Conservation (phyloP, 2,113 vertebrate genomes). For the Cinclus mexicanus region DNA sequence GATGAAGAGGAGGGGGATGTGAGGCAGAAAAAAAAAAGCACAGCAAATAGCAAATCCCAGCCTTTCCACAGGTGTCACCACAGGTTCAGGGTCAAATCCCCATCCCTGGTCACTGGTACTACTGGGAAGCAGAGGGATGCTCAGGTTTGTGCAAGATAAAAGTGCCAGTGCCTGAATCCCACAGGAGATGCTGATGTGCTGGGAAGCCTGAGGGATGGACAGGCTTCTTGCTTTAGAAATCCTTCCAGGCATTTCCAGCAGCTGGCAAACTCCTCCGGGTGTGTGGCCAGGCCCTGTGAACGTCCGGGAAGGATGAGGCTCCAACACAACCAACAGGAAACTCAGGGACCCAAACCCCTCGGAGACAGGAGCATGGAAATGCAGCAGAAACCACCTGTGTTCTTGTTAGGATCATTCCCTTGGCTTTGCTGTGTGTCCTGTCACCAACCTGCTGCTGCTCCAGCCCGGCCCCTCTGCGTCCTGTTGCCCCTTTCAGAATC, state of each 20-base stretch:
- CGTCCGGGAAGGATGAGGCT: conserved; percentile 7
- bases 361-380: fast-evolving
- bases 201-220: neutral
- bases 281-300: neutral
- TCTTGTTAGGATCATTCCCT: fast-evolving
- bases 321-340: neutral
- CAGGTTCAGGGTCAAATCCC: fast-evolving
- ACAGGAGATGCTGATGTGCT: fast-evolving
- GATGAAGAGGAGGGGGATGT: neutral
- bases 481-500: neutral
- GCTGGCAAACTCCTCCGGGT: neutral
- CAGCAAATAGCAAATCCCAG: fast-evolving
- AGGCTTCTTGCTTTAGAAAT: neutral
- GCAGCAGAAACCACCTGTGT: neutral
- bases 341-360: neutral
- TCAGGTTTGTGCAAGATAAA: fast-evolving
- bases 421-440: fast-evolving
- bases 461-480: fast-evolving
- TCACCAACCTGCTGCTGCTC: neutral
- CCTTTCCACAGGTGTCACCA: neutral
- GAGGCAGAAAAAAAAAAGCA: neutral
- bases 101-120: fast-evolving
- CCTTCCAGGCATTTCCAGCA: conserved; percentile 25
- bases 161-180: neutral
- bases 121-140: neutral